Percentiles rank a stretch among this genome's conserved stretches.
phyloP scores from a whole-genome alignment of 23 tunicate species.

The Trididemnum miniatum region DNA sequence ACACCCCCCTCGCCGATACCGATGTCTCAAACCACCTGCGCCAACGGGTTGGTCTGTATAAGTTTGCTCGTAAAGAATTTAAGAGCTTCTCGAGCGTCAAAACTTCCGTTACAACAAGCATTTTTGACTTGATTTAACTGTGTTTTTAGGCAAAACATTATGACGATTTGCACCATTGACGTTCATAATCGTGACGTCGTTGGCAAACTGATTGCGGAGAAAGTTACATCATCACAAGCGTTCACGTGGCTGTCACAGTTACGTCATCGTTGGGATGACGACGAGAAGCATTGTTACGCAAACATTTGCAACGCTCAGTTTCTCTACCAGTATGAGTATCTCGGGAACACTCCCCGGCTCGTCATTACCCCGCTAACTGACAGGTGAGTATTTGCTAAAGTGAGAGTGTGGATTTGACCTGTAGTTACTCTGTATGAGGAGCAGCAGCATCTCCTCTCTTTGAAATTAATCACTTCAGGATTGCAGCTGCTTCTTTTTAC shows the following conservation, averaged over 20 bases:
- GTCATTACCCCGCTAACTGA: slow-evolving; percentile 93
- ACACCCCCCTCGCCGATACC: too few relatives aligned
- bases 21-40: too few relatives aligned
- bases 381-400: slow-evolving; percentile 75
- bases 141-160: slow-evolving; percentile 88
- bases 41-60: too few relatives aligned
- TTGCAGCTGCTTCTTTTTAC: too few relatives aligned
- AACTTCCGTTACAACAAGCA: too few relatives aligned
- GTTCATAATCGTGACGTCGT: slow-evolving; percentile 96
- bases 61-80: too few relatives aligned
- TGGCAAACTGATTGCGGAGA: slow-evolving; percentile 72
- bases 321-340: slow-evolving; percentile 84
- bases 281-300: slow-evolving; percentile 68
- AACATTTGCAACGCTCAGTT: slow-evolving; percentile 95
- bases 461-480: too few relatives aligned
- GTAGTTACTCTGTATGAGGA: too few relatives aligned
- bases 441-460: too few relatives aligned
- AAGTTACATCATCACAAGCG: slow-evolving; percentile 78
- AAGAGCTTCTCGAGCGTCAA: too few relatives aligned
- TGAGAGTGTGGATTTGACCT: too few relatives aligned
- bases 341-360: slow-evolving; percentile 83
- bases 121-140: too few relatives aligned
- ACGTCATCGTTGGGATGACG: slow-evolving; percentile 94
- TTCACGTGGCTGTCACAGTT: slow-evolving; percentile 90
- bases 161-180: slow-evolving; percentile 94